Conservation (phyloP, 2,797 vertebrate species). For the Hoplostethus mediterraneus region DNA sequence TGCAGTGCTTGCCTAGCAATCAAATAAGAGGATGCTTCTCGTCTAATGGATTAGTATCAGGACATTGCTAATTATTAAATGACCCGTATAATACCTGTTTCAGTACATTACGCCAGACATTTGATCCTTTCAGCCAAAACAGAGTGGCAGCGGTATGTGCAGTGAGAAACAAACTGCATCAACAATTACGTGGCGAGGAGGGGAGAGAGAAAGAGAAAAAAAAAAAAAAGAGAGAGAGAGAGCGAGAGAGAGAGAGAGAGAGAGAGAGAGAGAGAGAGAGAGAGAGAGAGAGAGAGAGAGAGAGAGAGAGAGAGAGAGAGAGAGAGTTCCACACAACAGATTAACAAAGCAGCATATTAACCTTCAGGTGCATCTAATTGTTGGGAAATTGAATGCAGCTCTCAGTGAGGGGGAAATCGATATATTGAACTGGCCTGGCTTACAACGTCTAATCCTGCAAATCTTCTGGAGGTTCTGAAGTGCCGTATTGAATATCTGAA, state of each 20-base stretch:
- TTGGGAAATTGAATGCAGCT: slow-evolving; percentile 84
- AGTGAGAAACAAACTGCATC: slow-evolving; percentile 13
- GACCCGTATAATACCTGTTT: slow-evolving; percentile 40
- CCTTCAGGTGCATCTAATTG: slow-evolving; percentile 83
- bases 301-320: slow-evolving; percentile 19
- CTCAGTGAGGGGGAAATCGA: slow-evolving; percentile 79
- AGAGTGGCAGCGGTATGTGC: slow-evolving; percentile 20
- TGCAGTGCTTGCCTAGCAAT: slow-evolving; percentile 29
- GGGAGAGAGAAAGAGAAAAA: background rate
- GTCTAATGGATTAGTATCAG: slow-evolving; percentile 40
- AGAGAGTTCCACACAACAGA: slow-evolving; percentile 69
- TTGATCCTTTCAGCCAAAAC: slow-evolving; percentile 44
- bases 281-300: background rate
- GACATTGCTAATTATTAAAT: slow-evolving; percentile 52
- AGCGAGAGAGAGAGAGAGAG: background rate
- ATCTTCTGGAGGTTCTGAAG: slow-evolving; percentile 81
- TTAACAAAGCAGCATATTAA: slow-evolving; percentile 84
- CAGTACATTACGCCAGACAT: slow-evolving; percentile 42
- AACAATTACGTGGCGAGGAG: background rate
- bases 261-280: background rate
- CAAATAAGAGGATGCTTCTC: slow-evolving; percentile 26
- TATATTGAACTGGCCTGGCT: slow-evolving; percentile 77
- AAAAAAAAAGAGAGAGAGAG: background rate
- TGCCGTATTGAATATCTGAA: slow-evolving; percentile 83
- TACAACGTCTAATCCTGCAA: slow-evolving; percentile 85